Conservation (phyloP, 2,888 invertebrate species). For the Osmoderma eremita region DNA sequence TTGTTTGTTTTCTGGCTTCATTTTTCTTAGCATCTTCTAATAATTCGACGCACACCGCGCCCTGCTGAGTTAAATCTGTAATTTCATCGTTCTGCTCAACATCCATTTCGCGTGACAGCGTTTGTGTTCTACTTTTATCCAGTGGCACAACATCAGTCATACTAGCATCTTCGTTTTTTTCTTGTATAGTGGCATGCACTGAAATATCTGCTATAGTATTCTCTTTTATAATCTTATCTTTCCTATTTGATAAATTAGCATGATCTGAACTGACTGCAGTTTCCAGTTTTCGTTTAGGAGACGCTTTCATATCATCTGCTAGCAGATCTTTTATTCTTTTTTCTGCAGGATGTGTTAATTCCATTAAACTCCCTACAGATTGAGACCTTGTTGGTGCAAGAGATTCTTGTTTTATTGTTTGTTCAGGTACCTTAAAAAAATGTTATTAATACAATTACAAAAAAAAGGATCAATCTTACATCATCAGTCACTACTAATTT, state of each 20-base stretch:
- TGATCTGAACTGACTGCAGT: slow-evolving; percentile 78
- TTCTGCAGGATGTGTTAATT: slow-evolving; percentile 75
- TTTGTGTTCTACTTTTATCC: slow-evolving; percentile 59
- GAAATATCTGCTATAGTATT: slow-evolving; percentile 62
- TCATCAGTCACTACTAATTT: slow-evolving; percentile 76
- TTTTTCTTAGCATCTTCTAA: slow-evolving; percentile 62
- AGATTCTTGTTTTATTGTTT: slow-evolving; percentile 54
- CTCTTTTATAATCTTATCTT: slow-evolving; percentile 70
- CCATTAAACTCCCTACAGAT: slow-evolving; percentile 79
- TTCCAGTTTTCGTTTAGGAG: slow-evolving; percentile 80
- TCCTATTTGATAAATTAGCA: slow-evolving; percentile 65
- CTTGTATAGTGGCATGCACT: slow-evolving; percentile 54
- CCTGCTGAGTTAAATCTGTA: slow-evolving; percentile 57
- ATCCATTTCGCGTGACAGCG: slow-evolving; percentile 58
- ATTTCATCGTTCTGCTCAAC: slow-evolving; percentile 53
- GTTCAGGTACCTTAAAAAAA: slow-evolving; percentile 53
- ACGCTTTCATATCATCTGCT: slow-evolving; percentile 67
- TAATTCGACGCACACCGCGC: slow-evolving; percentile 64
- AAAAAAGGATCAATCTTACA: slow-evolving; percentile 47
- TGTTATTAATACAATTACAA: slow-evolving; percentile 13
- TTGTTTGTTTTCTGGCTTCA: slow-evolving; percentile 53
- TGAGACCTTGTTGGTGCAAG: slow-evolving; percentile 67
- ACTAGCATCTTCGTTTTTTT: slow-evolving; percentile 55
- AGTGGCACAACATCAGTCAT: slow-evolving; percentile 56
- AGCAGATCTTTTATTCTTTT: slow-evolving; percentile 79